These are phyloP conservation scores for Crambe crambe DNA, from an alignment of 37 sponge, comb jelly and placozoan species.

Conservation along the genomic window DNA sequence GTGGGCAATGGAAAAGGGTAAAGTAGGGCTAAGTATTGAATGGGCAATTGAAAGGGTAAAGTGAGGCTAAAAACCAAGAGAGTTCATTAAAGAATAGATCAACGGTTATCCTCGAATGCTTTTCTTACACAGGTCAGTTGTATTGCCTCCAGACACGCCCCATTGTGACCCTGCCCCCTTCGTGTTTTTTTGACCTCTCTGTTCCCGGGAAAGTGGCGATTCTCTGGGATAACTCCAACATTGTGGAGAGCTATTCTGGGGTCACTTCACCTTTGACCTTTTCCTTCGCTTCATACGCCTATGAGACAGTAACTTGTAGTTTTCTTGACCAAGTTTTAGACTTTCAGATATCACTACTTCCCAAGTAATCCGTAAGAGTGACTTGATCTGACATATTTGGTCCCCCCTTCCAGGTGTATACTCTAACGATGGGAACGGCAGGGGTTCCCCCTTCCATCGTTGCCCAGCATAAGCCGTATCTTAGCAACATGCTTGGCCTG, in stretches of 20 bases:
- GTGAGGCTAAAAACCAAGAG: too few species aligned
- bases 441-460: conserved; percentile 70
- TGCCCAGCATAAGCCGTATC: conserved; percentile 51
- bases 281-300: conserved; percentile 81
- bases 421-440: conserved; percentile 53
- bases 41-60: too few species aligned
- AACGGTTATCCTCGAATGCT: too few species aligned
- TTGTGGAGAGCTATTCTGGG: conserved; percentile 88
- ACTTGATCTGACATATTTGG: neutral
- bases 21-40: neutral
- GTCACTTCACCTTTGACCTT: conserved; percentile 91
- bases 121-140: conserved; percentile 73
- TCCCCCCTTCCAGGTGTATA: conserved; percentile 93
- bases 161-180: conserved; percentile 83
- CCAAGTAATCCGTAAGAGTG: neutral
- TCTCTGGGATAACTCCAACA: conserved; percentile 92
- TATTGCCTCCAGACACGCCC: conserved; percentile 87
- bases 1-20: conserved; percentile 76
- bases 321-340: too few species aligned
- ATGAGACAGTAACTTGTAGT: conserved; percentile 61
- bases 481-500: conserved; percentile 84
- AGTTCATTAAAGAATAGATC: too few species aligned
- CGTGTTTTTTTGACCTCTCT: conserved; percentile 66
- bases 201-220: conserved; percentile 41
- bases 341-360: too few species aligned